A percentile compares a stretch with the other conserved stretches of the same genome.
These are phyloP conservation scores for Acleris sparsana DNA, from an alignment of 2,888 invertebrate genomes.

Conservation along the genomic window DNA sequence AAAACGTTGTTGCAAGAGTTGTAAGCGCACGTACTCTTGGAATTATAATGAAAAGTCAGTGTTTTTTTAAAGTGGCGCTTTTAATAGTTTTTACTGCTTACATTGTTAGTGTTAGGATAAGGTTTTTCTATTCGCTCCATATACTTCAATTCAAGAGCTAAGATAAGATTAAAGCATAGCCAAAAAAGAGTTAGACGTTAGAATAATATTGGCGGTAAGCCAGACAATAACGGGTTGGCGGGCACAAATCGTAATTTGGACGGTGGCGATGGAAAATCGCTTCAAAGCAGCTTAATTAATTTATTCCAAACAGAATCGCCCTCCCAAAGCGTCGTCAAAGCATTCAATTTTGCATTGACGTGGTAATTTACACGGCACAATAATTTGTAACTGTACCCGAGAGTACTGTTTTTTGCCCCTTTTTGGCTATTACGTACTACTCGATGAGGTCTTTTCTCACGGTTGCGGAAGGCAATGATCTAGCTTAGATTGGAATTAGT, in stretches of 20 bases:
- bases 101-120: too few species aligned
- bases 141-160: too few species aligned
- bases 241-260: constrained; percentile 72
- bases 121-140: too few species aligned
- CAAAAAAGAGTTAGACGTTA: constrained; percentile 9
- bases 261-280: constrained; percentile 73
- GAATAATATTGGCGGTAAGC: constrained; percentile 29
- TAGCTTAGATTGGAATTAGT: constrained; percentile 49
- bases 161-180: background rate
- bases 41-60: too few species aligned
- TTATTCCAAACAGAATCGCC: constrained; percentile 78
- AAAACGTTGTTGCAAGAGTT: too few species aligned
- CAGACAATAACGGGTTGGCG: constrained; percentile 55
- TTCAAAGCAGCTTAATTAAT: constrained; percentile 78
- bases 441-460: constrained; percentile 70
- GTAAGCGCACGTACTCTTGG: too few species aligned
- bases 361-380: constrained; percentile 80
- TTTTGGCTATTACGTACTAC: constrained; percentile 49
- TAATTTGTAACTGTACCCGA: constrained; percentile 77
- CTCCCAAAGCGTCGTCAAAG: constrained; percentile 68
- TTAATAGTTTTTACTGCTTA: too few species aligned
- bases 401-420: constrained; percentile 68
- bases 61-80: too few species aligned
- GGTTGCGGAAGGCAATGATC: constrained; percentile 68
- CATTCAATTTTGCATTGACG: constrained; percentile 79